These are phyloP conservation scores for Sebastiscus tertius DNA, from an alignment of 2,797 vertebrate species.

Conservation along the genomic window DNA sequence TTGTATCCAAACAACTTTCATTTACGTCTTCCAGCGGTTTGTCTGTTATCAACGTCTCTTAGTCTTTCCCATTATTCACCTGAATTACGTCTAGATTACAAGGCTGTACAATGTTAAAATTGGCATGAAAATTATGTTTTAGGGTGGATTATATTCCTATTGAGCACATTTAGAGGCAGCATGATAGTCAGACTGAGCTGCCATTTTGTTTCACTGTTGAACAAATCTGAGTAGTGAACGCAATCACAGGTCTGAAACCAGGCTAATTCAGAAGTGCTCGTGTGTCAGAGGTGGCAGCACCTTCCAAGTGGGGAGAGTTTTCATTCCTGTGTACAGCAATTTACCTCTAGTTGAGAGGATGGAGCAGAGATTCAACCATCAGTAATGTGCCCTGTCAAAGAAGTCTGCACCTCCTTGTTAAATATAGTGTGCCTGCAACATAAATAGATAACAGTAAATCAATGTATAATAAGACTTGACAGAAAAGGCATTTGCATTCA, in stretches of 20 bases:
- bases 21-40: not conserved
- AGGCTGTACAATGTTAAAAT: not conserved
- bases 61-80: not conserved
- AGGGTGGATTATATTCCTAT: not conserved
- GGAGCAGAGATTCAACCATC: not conserved
- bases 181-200: not conserved
- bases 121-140: not conserved
- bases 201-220: not conserved
- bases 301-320: not conserved
- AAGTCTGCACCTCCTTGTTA: not conserved
- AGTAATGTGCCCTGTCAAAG: not conserved
- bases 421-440: not conserved
- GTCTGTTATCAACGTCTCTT: not conserved
- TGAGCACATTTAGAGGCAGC: not conserved
- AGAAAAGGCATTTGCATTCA: constrained; percentile 41
- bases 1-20: not conserved
- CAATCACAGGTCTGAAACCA: not conserved
- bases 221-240: not conserved
- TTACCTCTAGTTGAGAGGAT: not conserved
- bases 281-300: not conserved
- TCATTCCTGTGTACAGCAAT: not conserved
- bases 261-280: not conserved
- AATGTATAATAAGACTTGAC: not conserved
- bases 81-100: not conserved
- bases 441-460: too few species aligned